phyloP scores from a whole-genome alignment of 1,140 invertebrate genomes.

The Zaprionus camerounensis region DNA sequence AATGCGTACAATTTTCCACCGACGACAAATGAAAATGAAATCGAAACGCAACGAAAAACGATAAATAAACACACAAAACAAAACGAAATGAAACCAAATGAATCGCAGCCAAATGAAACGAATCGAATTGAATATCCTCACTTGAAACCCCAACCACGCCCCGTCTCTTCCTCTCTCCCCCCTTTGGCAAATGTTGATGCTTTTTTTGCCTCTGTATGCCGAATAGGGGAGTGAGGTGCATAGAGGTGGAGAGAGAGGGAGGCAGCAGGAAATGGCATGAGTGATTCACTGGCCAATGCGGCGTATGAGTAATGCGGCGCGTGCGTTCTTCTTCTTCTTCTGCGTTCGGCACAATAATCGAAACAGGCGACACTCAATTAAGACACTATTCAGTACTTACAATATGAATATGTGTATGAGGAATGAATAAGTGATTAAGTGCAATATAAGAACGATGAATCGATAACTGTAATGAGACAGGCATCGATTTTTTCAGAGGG shows the following conservation, averaged over 20 bases:
- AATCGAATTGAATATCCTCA: constrained; percentile 16
- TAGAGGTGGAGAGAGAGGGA: background rate
- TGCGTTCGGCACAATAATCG: no score
- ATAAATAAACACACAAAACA: constrained; percentile 16
- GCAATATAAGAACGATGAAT: background rate
- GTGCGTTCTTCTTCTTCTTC: background rate
- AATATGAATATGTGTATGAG: background rate
- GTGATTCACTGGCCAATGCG: constrained; percentile 28
- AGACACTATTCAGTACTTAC: background rate
- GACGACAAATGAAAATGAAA: constrained; percentile 34
- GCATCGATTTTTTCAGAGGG: background rate
- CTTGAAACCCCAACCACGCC: background rate
- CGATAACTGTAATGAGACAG: background rate
- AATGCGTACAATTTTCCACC: constrained; percentile 37
- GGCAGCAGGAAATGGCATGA: constrained; percentile 32
- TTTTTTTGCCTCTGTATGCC: background rate
- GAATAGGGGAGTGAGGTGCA: no score
- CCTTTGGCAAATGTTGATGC: constrained; percentile 12
- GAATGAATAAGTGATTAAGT: constrained; percentile 1
- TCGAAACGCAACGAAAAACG: constrained; percentile 13
- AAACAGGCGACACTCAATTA: constrained; percentile 2
- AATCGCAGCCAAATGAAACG: constrained; percentile 34
- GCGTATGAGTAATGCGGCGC: constrained; percentile 27
- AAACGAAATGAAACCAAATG: constrained; percentile 33
- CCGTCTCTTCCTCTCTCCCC: background rate